phyloP scores from a whole-genome alignment of 2,113 vertebrate species.

The Pseudois nayaur region DNA sequence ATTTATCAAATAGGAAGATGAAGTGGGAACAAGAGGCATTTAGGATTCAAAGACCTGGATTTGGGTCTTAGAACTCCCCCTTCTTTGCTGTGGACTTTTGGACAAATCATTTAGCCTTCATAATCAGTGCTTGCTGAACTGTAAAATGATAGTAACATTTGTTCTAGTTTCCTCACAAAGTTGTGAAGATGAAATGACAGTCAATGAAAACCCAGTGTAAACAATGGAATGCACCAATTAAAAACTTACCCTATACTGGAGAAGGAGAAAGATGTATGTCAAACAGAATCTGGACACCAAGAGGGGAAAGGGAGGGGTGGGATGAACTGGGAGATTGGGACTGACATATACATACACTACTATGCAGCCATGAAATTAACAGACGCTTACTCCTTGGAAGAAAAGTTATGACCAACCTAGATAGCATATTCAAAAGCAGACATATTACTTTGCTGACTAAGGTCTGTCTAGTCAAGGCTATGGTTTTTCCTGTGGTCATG shows the following conservation, averaged over 20 bases:
- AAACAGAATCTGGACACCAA: neutral
- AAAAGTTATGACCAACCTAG: too few species aligned
- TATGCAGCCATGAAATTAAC: neutral
- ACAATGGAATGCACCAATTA: neutral
- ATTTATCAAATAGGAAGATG: neutral
- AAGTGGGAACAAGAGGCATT: neutral
- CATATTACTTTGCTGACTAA: too few species aligned
- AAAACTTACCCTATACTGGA: neutral
- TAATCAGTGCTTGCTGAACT: neutral
- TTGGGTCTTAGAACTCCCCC: neutral
- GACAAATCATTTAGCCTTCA: neutral
- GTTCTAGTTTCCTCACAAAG: neutral
- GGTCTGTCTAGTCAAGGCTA: too few species aligned
- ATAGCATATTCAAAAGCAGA: too few species aligned
- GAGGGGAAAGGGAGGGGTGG: neutral
- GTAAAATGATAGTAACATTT: slow-evolving; percentile 8
- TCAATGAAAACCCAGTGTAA: neutral
- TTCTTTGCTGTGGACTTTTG: slow-evolving; percentile 10
- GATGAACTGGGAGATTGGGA: neutral
- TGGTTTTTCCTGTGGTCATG: too few species aligned
- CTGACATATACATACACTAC: neutral
- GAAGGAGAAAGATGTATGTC: neutral
- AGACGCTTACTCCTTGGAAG: too few species aligned
- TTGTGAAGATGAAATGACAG: neutral
- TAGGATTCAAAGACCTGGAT: neutral